Evolutionary conservation across 2,888 invertebrate genomes (phyloP).

Genomic region (Neoaliturus tenellus): DNA sequence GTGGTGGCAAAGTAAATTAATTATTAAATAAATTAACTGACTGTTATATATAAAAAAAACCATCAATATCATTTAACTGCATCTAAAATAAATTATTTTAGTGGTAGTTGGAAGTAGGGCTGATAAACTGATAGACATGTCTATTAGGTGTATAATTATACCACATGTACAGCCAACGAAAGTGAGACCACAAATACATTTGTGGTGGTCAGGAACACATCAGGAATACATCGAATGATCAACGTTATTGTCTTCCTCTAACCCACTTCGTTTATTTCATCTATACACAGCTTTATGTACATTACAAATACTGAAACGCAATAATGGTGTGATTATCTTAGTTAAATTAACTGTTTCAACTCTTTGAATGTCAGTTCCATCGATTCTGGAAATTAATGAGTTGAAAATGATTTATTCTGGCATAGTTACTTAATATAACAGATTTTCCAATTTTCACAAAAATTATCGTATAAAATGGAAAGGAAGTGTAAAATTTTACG

Average conservation of each 20-base stretch:
- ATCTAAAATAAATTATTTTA: too few species aligned
- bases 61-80: too few species aligned
- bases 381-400: neutral
- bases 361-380: neutral
- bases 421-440: too few species aligned
- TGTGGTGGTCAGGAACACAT: too few species aligned
- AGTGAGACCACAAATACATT: neutral
- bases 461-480: too few species aligned
- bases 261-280: conserved; percentile 30
- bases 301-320: neutral
- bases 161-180: conserved; percentile 35
- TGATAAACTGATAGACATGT: neutral
- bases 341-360: neutral
- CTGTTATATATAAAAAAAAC: too few species aligned
- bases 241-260: conserved; percentile 35
- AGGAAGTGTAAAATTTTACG: too few species aligned
- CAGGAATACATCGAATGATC: conserved; percentile 43
- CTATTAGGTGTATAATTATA: conserved; percentile 43
- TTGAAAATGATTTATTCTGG: neutral
- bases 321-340: neutral
- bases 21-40: too few species aligned
- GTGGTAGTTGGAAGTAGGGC: neutral
- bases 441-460: too few species aligned
- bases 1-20: too few species aligned
- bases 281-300: conserved; percentile 39